Evolutionary conservation across 2,113 vertebrate genomes (phyloP), one percentile per base, ranked within the genome.

Genomic region (Datnioides undecimradiatus): DNA sequence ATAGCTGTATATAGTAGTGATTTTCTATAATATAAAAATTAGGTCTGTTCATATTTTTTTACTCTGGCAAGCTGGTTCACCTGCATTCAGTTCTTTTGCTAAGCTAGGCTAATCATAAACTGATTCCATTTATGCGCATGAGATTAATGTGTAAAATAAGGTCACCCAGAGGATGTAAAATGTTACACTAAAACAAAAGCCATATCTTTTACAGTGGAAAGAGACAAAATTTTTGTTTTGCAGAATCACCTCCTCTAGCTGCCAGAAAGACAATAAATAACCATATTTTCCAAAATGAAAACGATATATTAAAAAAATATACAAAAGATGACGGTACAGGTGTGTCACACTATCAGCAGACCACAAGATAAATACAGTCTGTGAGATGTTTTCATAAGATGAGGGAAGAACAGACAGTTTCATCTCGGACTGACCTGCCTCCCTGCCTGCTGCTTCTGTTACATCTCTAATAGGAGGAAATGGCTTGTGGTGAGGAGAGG

Each of bases 401-500:
- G 31, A 36, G 60, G 8, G 25, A 23, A 23, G 38, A 69, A 25
- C 51, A 25, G 51, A 41, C 27, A 48, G 54, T 49, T 66, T 43
- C 9, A 40, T 85, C 58, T 68, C 49, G 27, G 38, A 29, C 45
- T 73, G 66, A 64, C 76, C 86, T 71, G 87, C 80, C 80, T 77
- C 52, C 17, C 67, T 51, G 78, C 68, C 86, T 79, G 84, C 86
- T 85, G 86, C 67, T 86, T 76, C 84, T 80, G 71, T 80, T 88
- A 66, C 82, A 78, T 84, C 80, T 89, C 85, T 93, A 93, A 93
- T 93, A 80, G 85, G 86, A 93, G 93, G 92, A 93, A 94, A 94
- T 93, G 86, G 88, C 85, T 82, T 73, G 84, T 76, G 76, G 78
- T 65, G 58, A 81, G 82, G 80, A 84, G 82, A 86, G 84, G 90